Evolutionary conservation across 2,888 invertebrate species (phyloP).

Genomic region (Cheiracanthium punctorium): DNA sequence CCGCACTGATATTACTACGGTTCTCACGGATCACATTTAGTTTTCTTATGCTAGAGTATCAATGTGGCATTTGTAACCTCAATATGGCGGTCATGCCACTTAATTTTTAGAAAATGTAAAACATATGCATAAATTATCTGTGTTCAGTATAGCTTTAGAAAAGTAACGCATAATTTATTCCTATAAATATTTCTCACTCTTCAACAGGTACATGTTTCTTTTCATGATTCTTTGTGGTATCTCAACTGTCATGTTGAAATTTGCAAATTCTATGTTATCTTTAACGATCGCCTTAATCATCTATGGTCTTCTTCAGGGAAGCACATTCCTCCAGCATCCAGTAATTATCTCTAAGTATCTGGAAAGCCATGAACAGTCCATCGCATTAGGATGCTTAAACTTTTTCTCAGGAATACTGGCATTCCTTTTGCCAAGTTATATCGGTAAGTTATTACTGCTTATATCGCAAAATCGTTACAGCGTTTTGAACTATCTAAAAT

Average conservation of each 20-base stretch:
- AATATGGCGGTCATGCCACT: no score
- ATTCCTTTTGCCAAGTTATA: constrained; percentile 44
- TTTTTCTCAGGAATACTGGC: constrained; percentile 58
- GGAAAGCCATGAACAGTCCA: constrained; percentile 46
- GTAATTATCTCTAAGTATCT: constrained; percentile 44
- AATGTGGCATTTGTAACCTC: no score
- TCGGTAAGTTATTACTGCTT: constrained; percentile 61
- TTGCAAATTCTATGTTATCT: constrained; percentile 8
- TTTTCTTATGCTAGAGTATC: no score
- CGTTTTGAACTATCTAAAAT: no score
- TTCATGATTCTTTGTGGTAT: constrained; percentile 49
- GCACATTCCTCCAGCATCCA: constrained; percentile 44
- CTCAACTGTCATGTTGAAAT: constrained; percentile 24
- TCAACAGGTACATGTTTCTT: constrained; percentile 32
- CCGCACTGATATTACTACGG: no score
- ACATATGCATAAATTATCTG: no score
- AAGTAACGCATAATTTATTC: no score
- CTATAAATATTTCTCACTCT: no score
- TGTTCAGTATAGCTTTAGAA: no score
- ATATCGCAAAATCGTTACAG: no score
- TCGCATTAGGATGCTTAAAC: constrained; percentile 60
- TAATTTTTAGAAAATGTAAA: no score
- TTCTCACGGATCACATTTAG: no score
- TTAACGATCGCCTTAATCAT: constrained; percentile 14
- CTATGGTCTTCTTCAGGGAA: constrained; percentile 51